Base-by-base conservation (phyloP, 1,140 invertebrate species). In the Caenorhabditis remanei region DNA sequence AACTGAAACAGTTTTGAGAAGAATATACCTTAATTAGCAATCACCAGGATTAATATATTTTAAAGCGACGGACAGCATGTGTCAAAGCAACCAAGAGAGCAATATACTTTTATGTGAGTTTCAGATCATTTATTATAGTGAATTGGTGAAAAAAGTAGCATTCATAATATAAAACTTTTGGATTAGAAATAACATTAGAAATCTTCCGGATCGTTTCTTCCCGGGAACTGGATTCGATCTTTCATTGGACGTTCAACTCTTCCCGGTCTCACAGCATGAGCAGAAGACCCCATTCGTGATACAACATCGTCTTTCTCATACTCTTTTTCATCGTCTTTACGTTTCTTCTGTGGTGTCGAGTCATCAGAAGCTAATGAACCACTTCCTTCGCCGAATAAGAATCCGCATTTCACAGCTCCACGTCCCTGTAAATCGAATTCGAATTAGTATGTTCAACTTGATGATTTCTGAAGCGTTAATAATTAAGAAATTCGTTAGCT, bases 371-470 rank as follows among this genome's bases (percentile, higher is more conserved):
- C 71, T 19, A 87, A n/a, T 21, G 58, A 83, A 79, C 41, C 40
- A 43, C 50, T 40, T 43, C 61, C 56, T 61, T 79, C 19, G 48
- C 83, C 55, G 21, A 79, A 85, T 13, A 58, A n/a, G 40, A 56
- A 75, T 7, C 65, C 48, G 48, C 87, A 46, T n/a, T 50, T 50
- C 21, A 82, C 48, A 58, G 75, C 41, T 58, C 86, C 50, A 53
- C 56, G 75, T 50, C 84, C 83, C 83, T 84, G 55, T 14, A 83
- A 83, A 21, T 82, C 14, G 40, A 75, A 40, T 40, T 75, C 40
- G 6, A 41, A 65, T 9, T n/a, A 61, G 21, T 48, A 84, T 84
- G 2, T 32, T 32, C 32, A 32, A 32, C 32, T 32, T 32, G 1
- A n/a, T n/a, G n/a, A n/a, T n/a, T n/a, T n/a, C n/a, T n/a, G n/a